Conservation (phyloP, 1,140 invertebrate genomes). For the Coenobita brevimanus region DNA sequence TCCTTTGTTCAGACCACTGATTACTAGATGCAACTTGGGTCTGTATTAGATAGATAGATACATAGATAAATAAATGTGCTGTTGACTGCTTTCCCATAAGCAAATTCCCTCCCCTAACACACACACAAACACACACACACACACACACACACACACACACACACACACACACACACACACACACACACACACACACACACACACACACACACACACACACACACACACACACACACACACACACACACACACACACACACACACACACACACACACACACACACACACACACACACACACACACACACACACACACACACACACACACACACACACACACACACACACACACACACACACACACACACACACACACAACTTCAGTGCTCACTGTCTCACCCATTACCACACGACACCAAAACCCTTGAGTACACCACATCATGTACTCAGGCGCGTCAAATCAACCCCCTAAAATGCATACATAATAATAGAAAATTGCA, state of each 20-base stretch:
- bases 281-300: too few relatives aligned
- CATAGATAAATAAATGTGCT: too few relatives aligned
- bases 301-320: slow-evolving; percentile 31
- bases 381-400: not conserved
- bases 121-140: not conserved
- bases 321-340: slow-evolving; percentile 11
- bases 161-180: slow-evolving; percentile 20
- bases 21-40: too few relatives aligned
- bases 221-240: slow-evolving; percentile 22
- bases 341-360: not conserved
- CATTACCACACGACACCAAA: too few relatives aligned
- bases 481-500: too few relatives aligned
- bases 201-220: slow-evolving; percentile 24
- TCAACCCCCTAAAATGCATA: too few relatives aligned
- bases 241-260: slow-evolving; percentile 6
- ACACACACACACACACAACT: not conserved
- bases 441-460: too few relatives aligned
- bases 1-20: too few relatives aligned
- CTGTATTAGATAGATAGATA: too few relatives aligned
- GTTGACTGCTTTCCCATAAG: not conserved
- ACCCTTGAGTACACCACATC: too few relatives aligned
- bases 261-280: slow-evolving; percentile 13
- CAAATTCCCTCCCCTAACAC: not conserved
- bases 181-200: slow-evolving; percentile 24
- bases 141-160: slow-evolving; percentile 24